Base-by-base conservation (phyloP, 2,113 vertebrate genomes). In the Alligator mississippiensis region DNA sequence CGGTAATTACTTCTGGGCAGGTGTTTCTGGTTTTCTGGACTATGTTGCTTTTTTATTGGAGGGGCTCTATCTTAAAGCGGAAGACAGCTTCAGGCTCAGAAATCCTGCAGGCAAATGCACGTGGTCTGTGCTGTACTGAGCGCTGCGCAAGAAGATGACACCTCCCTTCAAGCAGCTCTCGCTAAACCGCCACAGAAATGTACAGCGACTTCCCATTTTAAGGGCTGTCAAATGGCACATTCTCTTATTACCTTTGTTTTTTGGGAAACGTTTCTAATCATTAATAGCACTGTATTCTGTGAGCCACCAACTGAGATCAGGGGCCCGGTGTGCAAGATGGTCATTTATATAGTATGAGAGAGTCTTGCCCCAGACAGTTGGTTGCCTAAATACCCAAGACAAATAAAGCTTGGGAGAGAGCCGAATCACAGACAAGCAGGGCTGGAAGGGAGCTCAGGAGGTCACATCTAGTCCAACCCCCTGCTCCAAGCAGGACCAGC, bases 221-320 rank as follows among this genome's bases (percentile, higher is more conserved):
- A n/a, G 18, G 87, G 66, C 93, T 96, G 89, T 24, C 72, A 72
- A 87, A 80, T 86, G 87, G 79, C 83, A 88, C 83, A 62, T 24
- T 47, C 72, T 92, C 78, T 34, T 81, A 28, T 78, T 62, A 59
- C 78, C 78, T 89, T 77, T 34, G n/a, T 82, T 78, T 87, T 38
- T 62, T 81, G 91, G 92, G 91, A 95, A 95, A 54, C 55, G 18
- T 93, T 79, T 64, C 84, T 13, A 70, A 54, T 72, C 27, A 92
- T 92, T 80, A 28, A 59, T 54, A 54, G 8, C 18, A 88, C 90
- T 60, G 8, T 47, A 47, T 47, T 47, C 47, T 47, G 47, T 2
- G 81, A 88, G 82, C n/a, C n/a, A 16, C n/a, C 17, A 21, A 18
- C 66, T 34, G n/a, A 34, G 66, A 34, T 70, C 18, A 70, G 66